Base-by-base conservation (phyloP, 2,113 vertebrate genomes). In the Chascanopsetta lugubris region DNA sequence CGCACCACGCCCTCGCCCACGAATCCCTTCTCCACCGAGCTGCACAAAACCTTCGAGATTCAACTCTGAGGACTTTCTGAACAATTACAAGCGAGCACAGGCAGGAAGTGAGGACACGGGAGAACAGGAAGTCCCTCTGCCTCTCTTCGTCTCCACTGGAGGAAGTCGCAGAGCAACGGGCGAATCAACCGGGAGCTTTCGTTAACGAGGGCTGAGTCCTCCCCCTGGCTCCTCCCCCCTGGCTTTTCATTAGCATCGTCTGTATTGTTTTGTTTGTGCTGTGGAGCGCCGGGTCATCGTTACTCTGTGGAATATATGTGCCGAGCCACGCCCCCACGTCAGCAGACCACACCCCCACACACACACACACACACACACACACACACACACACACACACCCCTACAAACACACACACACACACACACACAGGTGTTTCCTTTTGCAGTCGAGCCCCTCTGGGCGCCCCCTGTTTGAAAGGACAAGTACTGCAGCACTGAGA, bases 11-110 rank as follows among this genome's bases (percentile, higher is more conserved):
- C 97, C 8, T 99, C 97, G 18, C 97, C 97, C 3, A 99, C 97
- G 60, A 99, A 99, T 80, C 97, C 97, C 53, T 99, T 99, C 91
- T 98, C 97, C 57, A 97, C 94, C 0, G 97, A 99, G 88, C 92
- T 99, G 80, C 97, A 99, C 89, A 98, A 99, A 84, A 99, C 97
- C 0, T 99, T 99, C 75, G 97, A 99, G 93, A 99, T 99, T 56
- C 97, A 99, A 91, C 97, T 99, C 81, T 99, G 91, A 94, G 77
- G 84, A 70, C 66, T 21, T 61, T 42, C 61, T 17, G 60, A 25
- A 71, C 24, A 10, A 48, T 20, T n/a, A n/a, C n/a, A 25, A 30
- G 47, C 20, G 48, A 64, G 64, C 47, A 30, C 47, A 36, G 55
- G 53, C 9, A 27, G 40, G 30, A 18, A 61, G 21, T 32, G 68